phyloP scores from a whole-genome alignment of 2,797 vertebrate species.

The Lacerta viridis region DNA sequence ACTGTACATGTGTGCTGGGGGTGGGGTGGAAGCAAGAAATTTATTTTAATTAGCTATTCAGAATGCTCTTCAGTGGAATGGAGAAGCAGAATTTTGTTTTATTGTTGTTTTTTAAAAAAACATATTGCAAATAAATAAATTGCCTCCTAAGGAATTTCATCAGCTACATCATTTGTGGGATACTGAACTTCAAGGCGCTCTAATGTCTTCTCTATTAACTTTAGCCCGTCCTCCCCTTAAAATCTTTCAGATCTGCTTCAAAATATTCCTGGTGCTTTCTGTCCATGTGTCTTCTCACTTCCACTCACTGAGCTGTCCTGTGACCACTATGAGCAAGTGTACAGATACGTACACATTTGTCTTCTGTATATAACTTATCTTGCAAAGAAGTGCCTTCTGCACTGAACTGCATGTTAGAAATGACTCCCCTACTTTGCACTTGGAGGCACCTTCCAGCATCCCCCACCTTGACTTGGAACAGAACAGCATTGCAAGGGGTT shows the following conservation, averaged over 20 bases:
- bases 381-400: not conserved
- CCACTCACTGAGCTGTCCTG: not conserved
- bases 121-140: not conserved
- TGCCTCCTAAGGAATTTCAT: not conserved
- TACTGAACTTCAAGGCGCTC: not conserved
- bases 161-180: not conserved
- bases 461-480: too few species aligned
- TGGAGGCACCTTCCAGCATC: too few species aligned
- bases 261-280: not conserved
- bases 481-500: too few species aligned
- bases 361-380: not conserved
- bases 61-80: not conserved
- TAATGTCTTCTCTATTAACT: not conserved
- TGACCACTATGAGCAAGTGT: not conserved
- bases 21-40: too few species aligned
- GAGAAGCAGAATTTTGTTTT: not conserved
- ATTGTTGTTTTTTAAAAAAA: too few species aligned
- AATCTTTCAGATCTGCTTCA: not conserved
- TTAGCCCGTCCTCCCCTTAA: not conserved
- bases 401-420: not conserved
- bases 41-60: not conserved
- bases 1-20: not conserved
- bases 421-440: too few species aligned
- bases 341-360: not conserved
- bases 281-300: not conserved